These are phyloP conservation scores for Lasioglossum pauxillum DNA, from an alignment of 2,888 invertebrate species.

Conservation along the genomic window DNA sequence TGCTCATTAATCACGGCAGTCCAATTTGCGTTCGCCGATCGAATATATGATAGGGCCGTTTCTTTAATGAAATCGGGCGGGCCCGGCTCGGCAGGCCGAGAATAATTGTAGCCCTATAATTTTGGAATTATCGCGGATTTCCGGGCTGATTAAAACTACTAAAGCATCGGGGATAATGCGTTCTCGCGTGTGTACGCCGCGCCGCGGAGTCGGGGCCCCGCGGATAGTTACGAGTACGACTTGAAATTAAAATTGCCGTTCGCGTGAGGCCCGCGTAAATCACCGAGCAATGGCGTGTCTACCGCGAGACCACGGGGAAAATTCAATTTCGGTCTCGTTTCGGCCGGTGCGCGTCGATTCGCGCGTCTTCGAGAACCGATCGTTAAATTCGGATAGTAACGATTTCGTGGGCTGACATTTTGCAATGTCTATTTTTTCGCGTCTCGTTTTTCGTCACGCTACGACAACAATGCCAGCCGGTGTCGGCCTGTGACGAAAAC, in stretches of 20 bases:
- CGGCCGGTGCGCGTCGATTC: not conserved
- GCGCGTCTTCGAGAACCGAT: not conserved
- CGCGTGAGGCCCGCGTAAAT: slow-evolving; percentile 17
- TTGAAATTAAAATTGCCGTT: slow-evolving; percentile 40
- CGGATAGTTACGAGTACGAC: slow-evolving; percentile 22
- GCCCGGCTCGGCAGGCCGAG: slow-evolving; percentile 3
- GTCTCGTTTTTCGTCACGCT: slow-evolving; percentile 19
- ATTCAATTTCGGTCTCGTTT: not conserved
- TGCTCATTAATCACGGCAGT: slow-evolving; percentile 62
- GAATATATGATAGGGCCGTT: slow-evolving; percentile 52
- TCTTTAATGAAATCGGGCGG: slow-evolving; percentile 53
- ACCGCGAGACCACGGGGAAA: not conserved
- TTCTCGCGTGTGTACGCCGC: not conserved
- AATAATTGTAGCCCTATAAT: slow-evolving; percentile 48
- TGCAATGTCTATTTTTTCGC: slow-evolving; percentile 21
- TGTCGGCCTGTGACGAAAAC: slow-evolving; percentile 52
- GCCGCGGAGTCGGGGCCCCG: not conserved
- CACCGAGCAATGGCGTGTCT: not conserved
- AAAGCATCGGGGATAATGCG: slow-evolving; percentile 13
- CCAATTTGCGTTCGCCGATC: slow-evolving; percentile 52
- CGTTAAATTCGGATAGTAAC: slow-evolving; percentile 8
- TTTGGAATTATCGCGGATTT: slow-evolving; percentile 42
- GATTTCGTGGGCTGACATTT: slow-evolving; percentile 16
- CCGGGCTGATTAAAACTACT: slow-evolving; percentile 46
- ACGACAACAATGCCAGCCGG: slow-evolving; percentile 24